Percentiles rank a stretch among this genome's conserved stretches.
phyloP scores from a whole-genome alignment of 2,888 invertebrate species.

The Noctuana brunneofusca region DNA sequence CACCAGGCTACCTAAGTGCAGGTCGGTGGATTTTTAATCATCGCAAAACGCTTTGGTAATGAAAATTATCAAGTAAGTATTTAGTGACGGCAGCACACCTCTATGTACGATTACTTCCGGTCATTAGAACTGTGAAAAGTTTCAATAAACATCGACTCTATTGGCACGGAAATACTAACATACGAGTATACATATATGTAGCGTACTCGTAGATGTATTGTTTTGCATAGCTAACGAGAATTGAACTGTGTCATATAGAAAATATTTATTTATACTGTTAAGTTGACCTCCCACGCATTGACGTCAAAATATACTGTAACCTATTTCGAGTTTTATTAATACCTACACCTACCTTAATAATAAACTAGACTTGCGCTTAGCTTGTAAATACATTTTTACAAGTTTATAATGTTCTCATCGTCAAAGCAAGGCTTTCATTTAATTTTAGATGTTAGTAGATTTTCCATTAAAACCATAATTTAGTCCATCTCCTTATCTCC shows the following conservation, averaged over 20 bases:
- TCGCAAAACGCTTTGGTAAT: too few species aligned
- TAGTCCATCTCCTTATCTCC: too few species aligned
- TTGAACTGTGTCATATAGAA: background rate
- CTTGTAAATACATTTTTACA: too few species aligned
- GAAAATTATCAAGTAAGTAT: background rate
- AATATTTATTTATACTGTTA: background rate
- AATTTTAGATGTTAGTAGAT: too few species aligned
- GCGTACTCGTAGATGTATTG: background rate
- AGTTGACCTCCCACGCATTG: constrained; percentile 1
- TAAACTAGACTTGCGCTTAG: background rate
- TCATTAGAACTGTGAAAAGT: constrained; percentile 1
- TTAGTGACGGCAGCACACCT: background rate
- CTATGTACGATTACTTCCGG: background rate
- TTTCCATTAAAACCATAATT: too few species aligned
- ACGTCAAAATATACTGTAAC: background rate
- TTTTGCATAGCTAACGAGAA: background rate
- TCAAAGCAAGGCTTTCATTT: too few species aligned
- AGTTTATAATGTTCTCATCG: too few species aligned
- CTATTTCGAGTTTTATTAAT: background rate
- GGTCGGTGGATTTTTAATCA: too few species aligned
- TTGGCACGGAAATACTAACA: constrained; percentile 1
- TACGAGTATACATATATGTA: background rate
- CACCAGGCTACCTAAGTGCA: too few species aligned
- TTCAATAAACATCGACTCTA: background rate
- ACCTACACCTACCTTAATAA: too few species aligned